Evolutionary conservation across 2,888 invertebrate species (phyloP), one percentile per base, ranked within the genome.

Genomic region (Cerastoderma edule): DNA sequence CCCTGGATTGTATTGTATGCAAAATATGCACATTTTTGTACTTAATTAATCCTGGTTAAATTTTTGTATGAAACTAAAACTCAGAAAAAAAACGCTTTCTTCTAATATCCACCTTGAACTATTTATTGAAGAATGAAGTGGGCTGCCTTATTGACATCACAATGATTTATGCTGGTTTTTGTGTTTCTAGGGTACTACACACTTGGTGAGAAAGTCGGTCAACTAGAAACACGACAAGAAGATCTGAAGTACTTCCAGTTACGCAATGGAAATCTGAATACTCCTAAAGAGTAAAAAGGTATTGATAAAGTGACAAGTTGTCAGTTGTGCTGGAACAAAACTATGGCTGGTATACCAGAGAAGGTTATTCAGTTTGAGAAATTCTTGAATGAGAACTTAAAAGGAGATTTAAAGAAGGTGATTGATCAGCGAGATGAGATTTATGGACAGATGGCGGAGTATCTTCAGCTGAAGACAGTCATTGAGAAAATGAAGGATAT

Each of bases 361-460:
- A 94, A 94, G 87, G 90, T 94, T 30, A 89, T 91, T 24, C 92
- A 92, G 68, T 96, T 95, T 89, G 97, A 97, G 92, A 92, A 93
- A 8, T 96, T 96, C 87, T 94, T 97, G n/a, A 96, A 97, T 89
- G 95, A 97, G 80, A 95, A 95, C 0, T 93, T 97, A 0, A 95
- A 95, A 89, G 95, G 95, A 89, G 96, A 97, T 89, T 93, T 97
- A 5, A 94, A 94, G 72, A 85, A 87, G 68, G 87, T 93, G 24
- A 69, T 92, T 71, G 89, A 94, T 5, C 94, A 95, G 72, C 92
- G 96, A 60, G 95, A 95, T 77, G 90, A 93, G 54, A 92, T 95
- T 24, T 96, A 95, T 89, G 93, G 93, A 0, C 95, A 96, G 90
- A 94, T 96, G 6, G 94, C 95, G 3, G 96, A 97, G 89, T 95